Evolutionary conservation across 2,113 vertebrate genomes (phyloP).

Genomic region (Bungarus multicinctus): DNA sequence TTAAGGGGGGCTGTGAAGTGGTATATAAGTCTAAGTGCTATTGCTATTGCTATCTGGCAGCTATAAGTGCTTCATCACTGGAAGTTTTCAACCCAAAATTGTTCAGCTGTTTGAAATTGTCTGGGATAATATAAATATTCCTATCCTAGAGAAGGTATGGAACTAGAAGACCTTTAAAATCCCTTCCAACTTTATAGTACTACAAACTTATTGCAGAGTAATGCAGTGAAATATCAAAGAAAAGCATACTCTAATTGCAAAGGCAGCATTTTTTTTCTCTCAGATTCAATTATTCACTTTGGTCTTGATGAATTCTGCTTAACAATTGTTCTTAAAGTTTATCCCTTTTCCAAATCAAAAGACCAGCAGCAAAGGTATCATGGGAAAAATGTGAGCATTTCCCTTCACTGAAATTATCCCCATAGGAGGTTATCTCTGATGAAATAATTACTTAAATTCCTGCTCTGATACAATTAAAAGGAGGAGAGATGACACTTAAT

Average conservation of each 20-base stretch:
- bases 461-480: constrained; percentile 26
- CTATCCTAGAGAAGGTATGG: background rate
- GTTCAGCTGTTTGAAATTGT: background rate
- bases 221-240: constrained; percentile 18
- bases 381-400: constrained; percentile 22
- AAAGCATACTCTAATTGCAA: constrained; percentile 26
- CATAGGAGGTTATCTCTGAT: constrained; percentile 34
- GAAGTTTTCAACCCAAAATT: background rate
- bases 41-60: background rate
- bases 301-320: constrained; percentile 53
- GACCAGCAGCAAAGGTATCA: background rate
- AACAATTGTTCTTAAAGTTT: constrained; percentile 32
- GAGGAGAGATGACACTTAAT: background rate
- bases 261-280: constrained; percentile 43
- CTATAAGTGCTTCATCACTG: background rate
- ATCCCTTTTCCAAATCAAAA: constrained; percentile 28
- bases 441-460: constrained; percentile 43
- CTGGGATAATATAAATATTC: background rate
- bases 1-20: background rate
- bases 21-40: background rate
- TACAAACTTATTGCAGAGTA: background rate
- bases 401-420: constrained; percentile 12
- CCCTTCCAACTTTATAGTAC: background rate
- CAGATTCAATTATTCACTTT: constrained; percentile 60
- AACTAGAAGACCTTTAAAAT: background rate